Base-by-base conservation (phyloP, 1,140 invertebrate genomes). In the Drosophila oshimai region DNA sequence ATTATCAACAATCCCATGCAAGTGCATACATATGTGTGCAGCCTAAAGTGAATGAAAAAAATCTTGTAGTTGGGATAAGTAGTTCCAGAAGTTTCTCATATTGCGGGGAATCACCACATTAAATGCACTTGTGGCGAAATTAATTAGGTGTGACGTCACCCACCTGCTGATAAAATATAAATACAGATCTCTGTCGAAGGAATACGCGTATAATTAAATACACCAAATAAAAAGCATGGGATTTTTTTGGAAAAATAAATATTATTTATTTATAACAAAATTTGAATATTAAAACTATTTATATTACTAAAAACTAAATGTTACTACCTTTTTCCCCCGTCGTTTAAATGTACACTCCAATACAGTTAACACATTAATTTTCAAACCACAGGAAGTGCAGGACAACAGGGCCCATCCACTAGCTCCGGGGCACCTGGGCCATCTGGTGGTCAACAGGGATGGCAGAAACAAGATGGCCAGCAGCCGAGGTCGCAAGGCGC, bases 51-150 rank as follows among this genome's bases (percentile, higher is more conserved):
- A 18, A 18, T 5, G 6, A 4, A 18, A 9, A 10, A 10, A 34
- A 7, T 9, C 1, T 36, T 4, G 4, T 37, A 1, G n/a, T 9
- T 29, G 28, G 28, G 9, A 18, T 28, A n/a, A 17, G 7, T 17
- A 9, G 1, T 24, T 37, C 39, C 3, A 45, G n/a, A 62, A 65
- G 17, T 7, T 29, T 62, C 17, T 0, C 5, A 12, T 36, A 29
- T 64, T 3, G 9, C 3, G 20, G 54, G 54, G 15, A 57, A 13
- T 34, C 28, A 18, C 54, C 41, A 29, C 24, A 28, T 26, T 45
- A n/a, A 6, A 51, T 24, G 28, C n/a, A 34, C 9, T n/a, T 24
- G 6, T 57, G 54, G n/a, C 26, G 54, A 53, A 58, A 58, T 58
- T 9, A 58, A 58, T 58, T 9, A 18, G 2, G 9, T 17, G 4